A percentile compares a stretch with the other conserved stretches of the same genome.
These are phyloP conservation scores for Heliconius ethilla DNA, from an alignment of 2,888 invertebrate genomes.

Conservation along the genomic window DNA sequence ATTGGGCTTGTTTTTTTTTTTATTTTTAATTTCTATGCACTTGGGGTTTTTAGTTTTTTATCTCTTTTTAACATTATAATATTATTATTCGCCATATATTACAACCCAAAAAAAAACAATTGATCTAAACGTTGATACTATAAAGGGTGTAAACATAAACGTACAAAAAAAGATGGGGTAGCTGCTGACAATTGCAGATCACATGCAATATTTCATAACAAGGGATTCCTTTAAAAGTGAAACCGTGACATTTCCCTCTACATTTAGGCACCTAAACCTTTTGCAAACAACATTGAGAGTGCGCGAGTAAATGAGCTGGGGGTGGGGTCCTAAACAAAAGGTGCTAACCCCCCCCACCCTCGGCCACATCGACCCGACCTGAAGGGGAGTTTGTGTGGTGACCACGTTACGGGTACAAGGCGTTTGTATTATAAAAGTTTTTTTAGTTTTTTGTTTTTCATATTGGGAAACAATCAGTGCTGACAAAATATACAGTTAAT, in stretches of 20 bases:
- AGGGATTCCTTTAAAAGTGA: constrained; percentile 68
- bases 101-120: background rate
- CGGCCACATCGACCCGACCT: constrained; percentile 66
- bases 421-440: background rate
- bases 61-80: background rate
- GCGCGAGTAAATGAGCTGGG: constrained; percentile 74
- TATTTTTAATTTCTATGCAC: no score
- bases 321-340: constrained; percentile 79
- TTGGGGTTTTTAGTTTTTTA: no score
- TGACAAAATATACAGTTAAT: background rate
- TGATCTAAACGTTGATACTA: background rate
- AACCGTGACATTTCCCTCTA: constrained; percentile 78
- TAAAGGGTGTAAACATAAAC: background rate
- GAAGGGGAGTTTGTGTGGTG: constrained; percentile 56
- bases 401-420: constrained; percentile 43
- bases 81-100: background rate
- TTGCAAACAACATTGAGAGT: constrained; percentile 76
- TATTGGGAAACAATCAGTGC: background rate
- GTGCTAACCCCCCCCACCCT: constrained; percentile 69
- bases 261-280: constrained; percentile 80
- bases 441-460: background rate
- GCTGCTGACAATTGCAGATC: constrained; percentile 39
- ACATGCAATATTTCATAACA: constrained; percentile 46
- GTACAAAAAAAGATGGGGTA: constrained; percentile 3
- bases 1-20: no score